phyloP scores from a whole-genome alignment of 2,888 invertebrate genomes.

The Venusia cambrica region DNA sequence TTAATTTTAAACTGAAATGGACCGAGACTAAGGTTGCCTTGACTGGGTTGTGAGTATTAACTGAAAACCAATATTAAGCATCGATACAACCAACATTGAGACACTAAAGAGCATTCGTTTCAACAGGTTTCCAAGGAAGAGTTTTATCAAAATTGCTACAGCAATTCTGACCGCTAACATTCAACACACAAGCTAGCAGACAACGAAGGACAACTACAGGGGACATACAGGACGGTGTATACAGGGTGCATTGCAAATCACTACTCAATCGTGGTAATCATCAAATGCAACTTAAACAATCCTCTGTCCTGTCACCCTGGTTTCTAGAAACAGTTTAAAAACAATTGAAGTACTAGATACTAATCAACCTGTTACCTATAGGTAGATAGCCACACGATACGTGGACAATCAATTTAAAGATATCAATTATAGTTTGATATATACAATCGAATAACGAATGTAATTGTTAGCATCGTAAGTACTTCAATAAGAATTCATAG shows the following conservation, averaged over 20 bases:
- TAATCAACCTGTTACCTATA: neutral
- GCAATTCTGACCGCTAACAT: conserved; percentile 28
- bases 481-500: conserved; percentile 8
- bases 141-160: conserved; percentile 8
- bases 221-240: conserved; percentile 36
- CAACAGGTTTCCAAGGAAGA: conserved; percentile 8
- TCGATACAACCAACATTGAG: conserved; percentile 16
- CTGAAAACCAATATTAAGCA: conserved; percentile 17
- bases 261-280: conserved; percentile 48
- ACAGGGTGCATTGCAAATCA: conserved; percentile 57
- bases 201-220: conserved; percentile 27
- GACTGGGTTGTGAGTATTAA: conserved; percentile 17
- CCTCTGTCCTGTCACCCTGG: conserved; percentile 54
- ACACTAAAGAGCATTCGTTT: conserved; percentile 11
- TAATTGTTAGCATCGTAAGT: neutral
- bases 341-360: conserved; percentile 1
- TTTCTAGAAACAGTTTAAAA: conserved; percentile 27
- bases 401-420: conserved; percentile 1
- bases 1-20: conserved; percentile 6
- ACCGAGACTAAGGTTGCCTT: conserved; percentile 9
- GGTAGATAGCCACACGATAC: neutral
- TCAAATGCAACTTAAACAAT: conserved; percentile 57
- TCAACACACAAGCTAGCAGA: conserved; percentile 36
- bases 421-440: neutral
- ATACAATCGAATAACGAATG: neutral